A percentile compares a stretch with the other conserved stretches of the same genome.
Evolutionary conservation across 2,797 vertebrate species (phyloP).

Genomic region (Sebastes jordani): DNA sequence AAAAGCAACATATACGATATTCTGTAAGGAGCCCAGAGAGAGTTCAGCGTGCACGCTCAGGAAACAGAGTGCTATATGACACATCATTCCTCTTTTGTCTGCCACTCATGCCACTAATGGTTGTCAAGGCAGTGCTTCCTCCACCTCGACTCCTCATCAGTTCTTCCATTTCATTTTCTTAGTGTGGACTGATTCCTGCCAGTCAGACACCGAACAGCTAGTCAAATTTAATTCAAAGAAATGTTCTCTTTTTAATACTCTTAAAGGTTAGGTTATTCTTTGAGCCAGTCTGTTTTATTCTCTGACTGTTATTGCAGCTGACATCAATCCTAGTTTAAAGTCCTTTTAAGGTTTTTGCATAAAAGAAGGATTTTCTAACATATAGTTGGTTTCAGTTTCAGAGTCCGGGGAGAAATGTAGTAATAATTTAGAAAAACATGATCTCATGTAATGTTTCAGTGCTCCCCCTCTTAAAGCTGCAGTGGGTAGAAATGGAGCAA

Average conservation of each 20-base stretch:
- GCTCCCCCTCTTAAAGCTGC: no score
- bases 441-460: background rate
- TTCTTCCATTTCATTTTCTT: background rate
- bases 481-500: no score
- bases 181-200: background rate
- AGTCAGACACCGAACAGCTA: background rate
- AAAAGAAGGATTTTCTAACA: background rate
- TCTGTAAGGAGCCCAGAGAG: constrained; percentile 50
- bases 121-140: background rate
- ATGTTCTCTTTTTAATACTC: background rate
- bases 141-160: background rate
- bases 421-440: background rate
- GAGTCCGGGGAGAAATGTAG: background rate
- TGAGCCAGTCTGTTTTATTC: background rate
- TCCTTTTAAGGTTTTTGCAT: background rate
- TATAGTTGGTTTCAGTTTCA: background rate
- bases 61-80: constrained; percentile 2
- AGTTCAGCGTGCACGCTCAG: constrained; percentile 24
- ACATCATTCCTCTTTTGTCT: constrained; percentile 16
- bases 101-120: constrained; percentile 2
- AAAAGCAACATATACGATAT: constrained; percentile 32
- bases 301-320: background rate
- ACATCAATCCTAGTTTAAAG: background rate
- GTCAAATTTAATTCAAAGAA: background rate
- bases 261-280: background rate